Evolutionary conservation across 2,797 vertebrate genomes (phyloP).

Genomic region (Microctenopoma stevenorrisi): DNA sequence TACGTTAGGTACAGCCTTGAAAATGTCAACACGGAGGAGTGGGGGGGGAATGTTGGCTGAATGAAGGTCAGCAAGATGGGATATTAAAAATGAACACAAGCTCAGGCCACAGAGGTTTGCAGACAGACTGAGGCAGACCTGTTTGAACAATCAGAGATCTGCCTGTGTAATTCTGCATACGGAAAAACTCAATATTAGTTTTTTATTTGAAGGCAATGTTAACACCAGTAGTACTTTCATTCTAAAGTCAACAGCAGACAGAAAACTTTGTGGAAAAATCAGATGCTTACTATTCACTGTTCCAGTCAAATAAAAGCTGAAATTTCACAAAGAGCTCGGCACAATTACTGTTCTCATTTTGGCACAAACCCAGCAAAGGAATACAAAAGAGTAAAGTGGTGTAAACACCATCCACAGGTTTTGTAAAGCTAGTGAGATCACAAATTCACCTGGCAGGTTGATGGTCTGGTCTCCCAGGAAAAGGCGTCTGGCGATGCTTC

Average conservation of each 20-base stretch:
- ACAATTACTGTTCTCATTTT: neutral
- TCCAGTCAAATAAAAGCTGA: neutral
- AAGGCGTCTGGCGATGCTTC: slow-evolving; percentile 95
- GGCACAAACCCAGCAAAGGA: neutral
- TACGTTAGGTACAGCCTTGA: slow-evolving; percentile 24
- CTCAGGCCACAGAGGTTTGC: slow-evolving; percentile 4
- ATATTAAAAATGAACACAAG: slow-evolving; percentile 44
- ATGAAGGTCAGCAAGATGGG: slow-evolving; percentile 33
- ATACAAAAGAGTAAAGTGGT: neutral
- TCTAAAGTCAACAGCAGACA: neutral
- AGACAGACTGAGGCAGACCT: neutral
- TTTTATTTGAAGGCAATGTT: neutral
- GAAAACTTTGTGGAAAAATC: neutral
- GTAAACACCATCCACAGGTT: neutral
- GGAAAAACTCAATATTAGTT: neutral
- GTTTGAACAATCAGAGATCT: neutral
- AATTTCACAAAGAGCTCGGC: neutral
- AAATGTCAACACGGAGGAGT: slow-evolving; percentile 47
- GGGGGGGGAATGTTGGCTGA: slow-evolving; percentile 37
- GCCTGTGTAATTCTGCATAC: neutral
- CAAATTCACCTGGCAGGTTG: slow-evolving; percentile 90
- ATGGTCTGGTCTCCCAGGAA: slow-evolving; percentile 98
- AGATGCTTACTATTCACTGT: neutral
- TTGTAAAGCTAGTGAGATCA: neutral
- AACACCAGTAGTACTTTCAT: neutral